Conservation (phyloP, 2,797 vertebrate genomes). For the Enoplosus armatus region DNA sequence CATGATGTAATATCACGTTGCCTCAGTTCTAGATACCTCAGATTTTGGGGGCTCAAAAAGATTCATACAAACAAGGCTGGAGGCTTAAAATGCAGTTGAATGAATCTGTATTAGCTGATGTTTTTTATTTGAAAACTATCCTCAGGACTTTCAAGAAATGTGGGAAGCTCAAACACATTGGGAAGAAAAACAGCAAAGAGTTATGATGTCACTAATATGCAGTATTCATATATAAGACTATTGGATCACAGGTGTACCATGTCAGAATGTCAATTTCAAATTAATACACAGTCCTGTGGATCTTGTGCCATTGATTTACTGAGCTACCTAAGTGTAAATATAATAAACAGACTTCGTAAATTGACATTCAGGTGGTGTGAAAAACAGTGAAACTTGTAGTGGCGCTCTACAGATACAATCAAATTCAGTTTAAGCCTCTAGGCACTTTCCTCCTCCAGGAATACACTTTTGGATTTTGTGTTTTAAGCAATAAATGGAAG, state of each 20-base stretch:
- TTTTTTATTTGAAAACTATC: background rate
- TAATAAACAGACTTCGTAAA: background rate
- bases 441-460: background rate
- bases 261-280: background rate
- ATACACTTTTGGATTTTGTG: background rate
- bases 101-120: background rate
- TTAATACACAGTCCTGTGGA: background rate
- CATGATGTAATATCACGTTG: no score
- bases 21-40: background rate
- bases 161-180: background rate
- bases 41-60: background rate
- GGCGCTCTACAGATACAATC: background rate
- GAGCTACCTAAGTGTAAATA: background rate
- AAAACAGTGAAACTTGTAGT: background rate
- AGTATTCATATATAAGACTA: background rate
- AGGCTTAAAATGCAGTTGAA: background rate
- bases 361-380: conserved; percentile 7
- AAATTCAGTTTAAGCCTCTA: background rate
- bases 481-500: background rate
- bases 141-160: background rate
- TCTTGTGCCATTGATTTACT: background rate
- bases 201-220: background rate
- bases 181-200: background rate
- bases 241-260: background rate
- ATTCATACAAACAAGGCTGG: background rate